phyloP scores from a whole-genome alignment of 2,113 vertebrate genomes.

The Aegithalos caudatus region DNA sequence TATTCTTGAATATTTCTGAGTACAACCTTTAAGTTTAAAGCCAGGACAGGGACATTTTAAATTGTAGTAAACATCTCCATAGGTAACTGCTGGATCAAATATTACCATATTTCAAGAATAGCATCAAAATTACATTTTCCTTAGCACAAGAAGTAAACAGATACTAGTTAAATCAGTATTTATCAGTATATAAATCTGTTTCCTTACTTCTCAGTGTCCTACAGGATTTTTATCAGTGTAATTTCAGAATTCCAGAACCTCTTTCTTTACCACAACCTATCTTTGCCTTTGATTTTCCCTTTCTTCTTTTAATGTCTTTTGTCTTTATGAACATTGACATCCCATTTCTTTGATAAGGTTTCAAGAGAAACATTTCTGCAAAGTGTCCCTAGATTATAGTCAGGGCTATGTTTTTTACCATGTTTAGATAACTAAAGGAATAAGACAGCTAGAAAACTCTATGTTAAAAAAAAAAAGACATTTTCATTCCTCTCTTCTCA shows the following conservation, averaged over 20 bases:
- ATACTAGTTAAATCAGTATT: neutral
- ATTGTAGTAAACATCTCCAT: neutral
- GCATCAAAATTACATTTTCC: neutral
- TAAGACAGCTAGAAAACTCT: neutral
- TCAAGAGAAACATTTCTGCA: neutral
- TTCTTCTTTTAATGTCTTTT: neutral
- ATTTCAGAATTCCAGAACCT: neutral
- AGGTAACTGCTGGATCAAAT: neutral
- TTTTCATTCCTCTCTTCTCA: neutral
- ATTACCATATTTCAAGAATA: neutral
- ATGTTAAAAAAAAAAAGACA: neutral
- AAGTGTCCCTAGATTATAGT: neutral
- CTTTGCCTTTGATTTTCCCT: neutral
- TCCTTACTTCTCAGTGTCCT: neutral
- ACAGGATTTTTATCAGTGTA: neutral
- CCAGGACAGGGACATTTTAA: neutral
- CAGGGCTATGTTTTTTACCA: neutral
- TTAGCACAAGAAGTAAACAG: neutral
- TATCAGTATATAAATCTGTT: no score
- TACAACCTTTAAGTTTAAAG: neutral
- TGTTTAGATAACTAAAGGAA: neutral
- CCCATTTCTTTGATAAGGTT: neutral
- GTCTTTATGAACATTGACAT: neutral
- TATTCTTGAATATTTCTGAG: neutral
- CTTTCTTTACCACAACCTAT: neutral